A percentile compares a stretch with the other conserved stretches of the same genome.
phyloP scores from a whole-genome alignment of 1,140 invertebrate species.

The Pararge aegeria region DNA sequence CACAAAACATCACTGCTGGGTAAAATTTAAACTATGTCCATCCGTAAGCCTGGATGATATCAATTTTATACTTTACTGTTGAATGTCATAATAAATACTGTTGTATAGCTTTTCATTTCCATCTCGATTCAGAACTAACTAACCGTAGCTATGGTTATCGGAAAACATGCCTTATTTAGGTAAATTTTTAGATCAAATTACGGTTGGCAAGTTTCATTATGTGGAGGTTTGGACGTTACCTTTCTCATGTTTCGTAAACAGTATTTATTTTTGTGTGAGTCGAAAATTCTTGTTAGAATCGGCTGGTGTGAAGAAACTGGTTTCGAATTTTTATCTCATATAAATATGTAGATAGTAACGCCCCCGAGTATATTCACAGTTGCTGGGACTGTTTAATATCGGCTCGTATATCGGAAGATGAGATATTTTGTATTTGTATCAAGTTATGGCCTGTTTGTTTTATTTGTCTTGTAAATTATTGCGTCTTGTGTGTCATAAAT shows the following conservation, averaged over 20 bases:
- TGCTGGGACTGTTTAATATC: conserved; percentile 27
- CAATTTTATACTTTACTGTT: conserved; percentile 75
- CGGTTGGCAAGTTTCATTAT: conserved; percentile 44
- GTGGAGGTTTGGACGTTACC: conserved; percentile 40
- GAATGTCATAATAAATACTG: conserved; percentile 75
- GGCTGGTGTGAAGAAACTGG: conserved; percentile 62
- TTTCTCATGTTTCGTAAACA: conserved; percentile 74
- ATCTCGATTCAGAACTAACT: conserved; percentile 51
- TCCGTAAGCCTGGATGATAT: conserved; percentile 62
- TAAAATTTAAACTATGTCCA: conserved; percentile 54
- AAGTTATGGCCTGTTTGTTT: conserved; percentile 33
- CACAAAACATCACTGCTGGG: conserved; percentile 2
- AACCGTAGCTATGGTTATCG: conserved; percentile 34
- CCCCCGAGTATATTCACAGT: conserved; percentile 58
- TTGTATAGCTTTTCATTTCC: conserved; percentile 63
- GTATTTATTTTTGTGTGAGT: conserved; percentile 77
- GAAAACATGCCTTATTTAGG: conserved; percentile 56
- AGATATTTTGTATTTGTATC: conserved; percentile 45
- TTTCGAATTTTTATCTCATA: conserved; percentile 67
- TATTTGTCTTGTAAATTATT: conserved; percentile 9
- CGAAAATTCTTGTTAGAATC: conserved; percentile 76
- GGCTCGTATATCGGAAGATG: conserved; percentile 31
- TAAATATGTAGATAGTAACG: conserved; percentile 73
- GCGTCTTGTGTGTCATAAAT: conserved; percentile 4
- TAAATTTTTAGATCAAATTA: conserved; percentile 49